A percentile compares a stretch with the other conserved stretches of the same genome.
phyloP scores from a whole-genome alignment of 2,797 vertebrate species.

The Scolopax rusticola region DNA sequence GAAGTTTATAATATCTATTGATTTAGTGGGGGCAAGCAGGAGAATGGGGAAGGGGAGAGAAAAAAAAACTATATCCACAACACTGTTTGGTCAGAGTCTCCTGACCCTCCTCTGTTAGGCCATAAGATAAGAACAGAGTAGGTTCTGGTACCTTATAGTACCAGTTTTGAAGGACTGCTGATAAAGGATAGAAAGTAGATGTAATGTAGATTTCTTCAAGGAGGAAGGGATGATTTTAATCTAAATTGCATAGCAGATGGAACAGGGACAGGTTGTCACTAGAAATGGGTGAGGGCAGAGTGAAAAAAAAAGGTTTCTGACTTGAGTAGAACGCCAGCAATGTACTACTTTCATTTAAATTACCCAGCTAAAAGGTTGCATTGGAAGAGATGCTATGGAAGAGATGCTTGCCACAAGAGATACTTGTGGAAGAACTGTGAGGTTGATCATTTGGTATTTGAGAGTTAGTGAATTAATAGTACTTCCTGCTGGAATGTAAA shows the following conservation, averaged over 20 bases:
- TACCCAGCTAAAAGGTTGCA: not conserved
- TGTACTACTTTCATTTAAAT: not conserved
- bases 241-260: not conserved
- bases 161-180: not conserved
- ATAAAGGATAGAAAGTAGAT: not conserved
- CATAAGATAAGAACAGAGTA: not conserved
- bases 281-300: not conserved
- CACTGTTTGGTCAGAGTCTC: not conserved
- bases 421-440: not conserved
- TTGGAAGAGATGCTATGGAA: not conserved
- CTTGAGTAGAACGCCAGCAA: not conserved
- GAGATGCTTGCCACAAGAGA: not conserved
- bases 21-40: not conserved
- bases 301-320: not conserved
- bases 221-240: constrained; percentile 18
- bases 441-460: not conserved
- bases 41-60: not conserved
- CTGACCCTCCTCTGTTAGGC: not conserved
- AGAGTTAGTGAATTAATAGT: constrained; percentile 5
- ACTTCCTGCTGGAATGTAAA: constrained; percentile 13
- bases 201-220: not conserved
- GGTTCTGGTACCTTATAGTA: not conserved
- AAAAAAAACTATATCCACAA: not conserved
- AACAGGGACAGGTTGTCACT: not conserved
- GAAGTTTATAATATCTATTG: not conserved